Evolutionary conservation across 2,797 vertebrate species (phyloP).

Genomic region (Chiroxiphia lanceolata): DNA sequence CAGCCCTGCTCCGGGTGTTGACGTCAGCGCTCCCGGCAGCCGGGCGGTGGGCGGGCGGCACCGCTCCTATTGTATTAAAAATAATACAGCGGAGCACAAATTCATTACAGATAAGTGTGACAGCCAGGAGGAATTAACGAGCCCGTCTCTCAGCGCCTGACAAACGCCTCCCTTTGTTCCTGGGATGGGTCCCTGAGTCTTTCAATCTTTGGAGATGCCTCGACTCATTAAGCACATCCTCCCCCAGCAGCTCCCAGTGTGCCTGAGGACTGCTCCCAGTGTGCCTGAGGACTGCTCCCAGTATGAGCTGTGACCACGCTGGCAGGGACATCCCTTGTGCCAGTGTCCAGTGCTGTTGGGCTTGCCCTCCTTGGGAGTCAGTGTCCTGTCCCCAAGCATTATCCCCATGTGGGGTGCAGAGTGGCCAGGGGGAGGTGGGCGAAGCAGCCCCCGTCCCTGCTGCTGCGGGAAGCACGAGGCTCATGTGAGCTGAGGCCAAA

Average conservation of each 20-base stretch:
- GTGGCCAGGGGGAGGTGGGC: background rate
- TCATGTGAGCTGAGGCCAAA: background rate
- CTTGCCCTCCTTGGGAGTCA: background rate
- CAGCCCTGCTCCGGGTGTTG: constrained; percentile 45
- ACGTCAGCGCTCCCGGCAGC: constrained; percentile 61
- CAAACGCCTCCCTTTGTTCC: constrained; percentile 69
- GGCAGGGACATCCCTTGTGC: background rate
- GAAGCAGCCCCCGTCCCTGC: background rate
- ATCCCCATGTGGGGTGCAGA: fast-evolving
- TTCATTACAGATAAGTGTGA: constrained; percentile 71
- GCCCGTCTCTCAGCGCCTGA: constrained; percentile 66
- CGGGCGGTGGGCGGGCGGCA: constrained; percentile 63
- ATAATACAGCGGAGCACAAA: constrained; percentile 70
- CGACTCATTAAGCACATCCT: constrained; percentile 42
- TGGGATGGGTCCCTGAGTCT: constrained; percentile 58
- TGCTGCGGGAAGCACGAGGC: background rate
- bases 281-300: background rate
- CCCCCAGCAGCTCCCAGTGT: constrained; percentile 8
- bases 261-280: background rate
- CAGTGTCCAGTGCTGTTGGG: fast-evolving
- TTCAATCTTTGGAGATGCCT: constrained; percentile 62
- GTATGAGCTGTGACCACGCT: background rate
- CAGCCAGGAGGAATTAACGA: constrained; percentile 68
- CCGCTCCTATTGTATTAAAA: constrained; percentile 71
- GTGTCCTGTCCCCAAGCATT: background rate